These are phyloP conservation scores for Cosmia pyralina DNA, from an alignment of 2,888 invertebrate genomes.

Conservation along the genomic window DNA sequence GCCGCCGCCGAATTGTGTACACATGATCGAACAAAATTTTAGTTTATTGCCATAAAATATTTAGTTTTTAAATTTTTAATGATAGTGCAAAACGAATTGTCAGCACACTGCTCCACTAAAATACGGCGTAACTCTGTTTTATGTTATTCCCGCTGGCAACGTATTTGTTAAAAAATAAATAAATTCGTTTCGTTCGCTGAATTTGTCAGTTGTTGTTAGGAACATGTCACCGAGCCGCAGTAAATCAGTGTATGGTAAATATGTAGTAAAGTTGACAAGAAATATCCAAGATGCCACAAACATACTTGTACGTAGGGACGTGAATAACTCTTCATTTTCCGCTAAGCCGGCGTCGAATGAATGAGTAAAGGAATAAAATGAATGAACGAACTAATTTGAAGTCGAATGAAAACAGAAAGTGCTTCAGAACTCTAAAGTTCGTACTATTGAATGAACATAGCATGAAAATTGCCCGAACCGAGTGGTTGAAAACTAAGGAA, in stretches of 20 bases:
- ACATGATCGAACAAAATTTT: conserved; percentile 38
- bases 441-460: conserved; percentile 38
- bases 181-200: conserved; percentile 29
- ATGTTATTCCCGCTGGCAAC: conserved; percentile 23
- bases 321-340: conserved; percentile 49
- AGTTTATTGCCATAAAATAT: conserved; percentile 46
- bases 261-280: conserved; percentile 41
- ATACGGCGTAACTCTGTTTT: conserved; percentile 27
- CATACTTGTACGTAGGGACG: conserved; percentile 14
- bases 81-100: conserved; percentile 26
- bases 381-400: conserved; percentile 54
- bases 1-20: conserved; percentile 31
- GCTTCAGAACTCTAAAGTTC: conserved; percentile 32
- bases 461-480: conserved; percentile 33
- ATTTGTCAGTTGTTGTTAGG: conserved; percentile 42
- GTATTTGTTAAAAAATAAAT: conserved; percentile 44
- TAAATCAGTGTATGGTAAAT: conserved; percentile 59
- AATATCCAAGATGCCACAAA: conserved; percentile 50
- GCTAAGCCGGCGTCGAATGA: conserved; percentile 30
- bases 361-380: conserved; percentile 37
- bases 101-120: conserved; percentile 26
- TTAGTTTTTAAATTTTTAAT: conserved; percentile 26
- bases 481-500: conserved; percentile 14
- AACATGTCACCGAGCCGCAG: conserved; percentile 32
- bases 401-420: conserved; percentile 53